Base-by-base conservation (phyloP, 2,888 invertebrate genomes). In the Epirrhoe tristata region DNA sequence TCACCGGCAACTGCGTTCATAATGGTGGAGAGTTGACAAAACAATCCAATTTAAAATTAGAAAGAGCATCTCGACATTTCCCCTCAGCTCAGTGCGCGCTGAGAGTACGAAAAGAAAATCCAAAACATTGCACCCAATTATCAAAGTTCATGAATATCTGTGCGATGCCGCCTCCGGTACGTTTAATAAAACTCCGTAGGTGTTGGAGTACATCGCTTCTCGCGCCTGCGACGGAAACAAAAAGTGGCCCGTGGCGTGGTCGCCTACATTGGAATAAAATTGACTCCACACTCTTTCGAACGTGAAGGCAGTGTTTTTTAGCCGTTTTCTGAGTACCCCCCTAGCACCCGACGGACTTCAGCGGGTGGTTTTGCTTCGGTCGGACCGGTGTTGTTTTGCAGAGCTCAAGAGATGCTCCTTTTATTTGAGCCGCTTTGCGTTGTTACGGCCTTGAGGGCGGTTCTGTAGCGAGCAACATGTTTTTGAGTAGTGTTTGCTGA, bases 231-330 rank as follows among this genome's bases (percentile, higher is more conserved):
- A 85, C 89, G 92, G 91, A 91, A 92, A 88, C 91, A 93, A 93
- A 93, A 93, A 93, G 93, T 91, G 86, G 87, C 88, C 82, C 85
- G 87, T 86, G 89, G 91, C 92, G 91, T 86, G 91, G 93, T 90
- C 89, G 91, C 90, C 93, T 91, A 91, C 93, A 92, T 93, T 90
- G 93, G 93, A 91, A 93, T 93, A 93, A 93, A 93, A 93, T 93
- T 93, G 92, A 93, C 93, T 93, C 92, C 91, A 91, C 91, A 91
- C 93, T 92, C 93, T 92, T 87, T 92, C 92, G 90, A 89, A 92
- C 90, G 93, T 87, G 91, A 91, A 93, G 90, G 92, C 83, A 85
- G 74, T 83, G 88, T 88, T 93, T 92, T 93, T 93, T 89, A 82
- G 76, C 83, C 86, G 82, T 90, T 90, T 92, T 88, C 84, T 79